Percentiles rank a stretch among this genome's conserved stretches.
phyloP scores from a whole-genome alignment of 2,113 vertebrate genomes.

The Anolis carolinensis region DNA sequence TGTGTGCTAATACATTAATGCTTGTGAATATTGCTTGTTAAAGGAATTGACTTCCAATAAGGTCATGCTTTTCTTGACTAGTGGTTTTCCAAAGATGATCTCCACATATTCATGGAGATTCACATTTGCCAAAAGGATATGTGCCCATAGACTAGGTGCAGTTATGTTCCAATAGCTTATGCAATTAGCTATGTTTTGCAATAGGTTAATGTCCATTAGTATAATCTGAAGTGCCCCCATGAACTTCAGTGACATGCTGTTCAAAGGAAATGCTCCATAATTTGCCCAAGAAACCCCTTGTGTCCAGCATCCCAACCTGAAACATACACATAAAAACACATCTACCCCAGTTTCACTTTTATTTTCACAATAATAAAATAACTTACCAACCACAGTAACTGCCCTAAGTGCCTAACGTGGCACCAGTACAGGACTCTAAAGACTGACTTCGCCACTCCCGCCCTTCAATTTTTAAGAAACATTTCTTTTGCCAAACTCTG shows the following conservation, averaged over 20 bases:
- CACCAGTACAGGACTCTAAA: constrained; percentile 13
- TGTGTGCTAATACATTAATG: too few relatives aligned
- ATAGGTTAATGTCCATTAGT: too few relatives aligned
- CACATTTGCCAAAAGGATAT: too few relatives aligned
- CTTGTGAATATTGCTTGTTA: too few relatives aligned
- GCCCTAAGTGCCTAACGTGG: constrained; percentile 46
- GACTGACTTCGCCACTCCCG: not conserved
- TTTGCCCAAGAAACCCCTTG: not conserved
- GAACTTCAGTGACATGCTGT: not conserved
- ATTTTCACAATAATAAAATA: constrained; percentile 74
- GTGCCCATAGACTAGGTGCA: too few relatives aligned
- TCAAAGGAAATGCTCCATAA: not conserved
- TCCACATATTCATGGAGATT: too few relatives aligned
- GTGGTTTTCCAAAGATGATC: too few relatives aligned
- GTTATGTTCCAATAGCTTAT: too few relatives aligned
- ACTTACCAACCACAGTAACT: constrained; percentile 68
- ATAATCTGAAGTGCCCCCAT: not conserved
- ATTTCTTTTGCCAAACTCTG: not conserved
- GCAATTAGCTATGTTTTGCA: too few relatives aligned
- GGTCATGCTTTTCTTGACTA: too few relatives aligned
- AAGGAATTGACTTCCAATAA: too few relatives aligned
- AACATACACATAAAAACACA: fast-evolving
- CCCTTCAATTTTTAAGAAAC: not conserved
- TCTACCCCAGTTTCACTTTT: constrained; percentile 65
- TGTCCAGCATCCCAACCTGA: not conserved